Base-by-base conservation (phyloP, 2,888 invertebrate species). In the Mamestra brassicae region DNA sequence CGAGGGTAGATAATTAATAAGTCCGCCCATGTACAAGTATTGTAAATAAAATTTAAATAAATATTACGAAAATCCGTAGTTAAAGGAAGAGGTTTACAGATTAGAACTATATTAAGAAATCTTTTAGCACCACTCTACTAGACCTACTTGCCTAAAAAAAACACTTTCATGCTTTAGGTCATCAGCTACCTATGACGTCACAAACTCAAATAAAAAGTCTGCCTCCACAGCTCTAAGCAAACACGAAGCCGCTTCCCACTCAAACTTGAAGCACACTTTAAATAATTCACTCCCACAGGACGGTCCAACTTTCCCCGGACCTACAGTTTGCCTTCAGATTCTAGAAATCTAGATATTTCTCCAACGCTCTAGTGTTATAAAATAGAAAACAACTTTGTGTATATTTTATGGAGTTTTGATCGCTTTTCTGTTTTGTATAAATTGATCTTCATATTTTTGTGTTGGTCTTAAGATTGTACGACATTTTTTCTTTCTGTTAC, bases 251-350 rank as follows among this genome's bases (percentile, higher is more conserved):
- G n/a, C n/a, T 69, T 34, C 7, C 15, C 68, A 45, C 68, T 45
- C 60, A 34, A 11, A 52, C 75, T 75, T 57, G 36, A 61, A 69
- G 42, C 61, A 45, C 65, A 81, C 60, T 69, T 69, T 76, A 66
- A 66, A 69, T 81, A 76, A 79, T 79, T 79, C 52, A 54, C 65
- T 81, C 47, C 81, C 62, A 57, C 55, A 38, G 47, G 57, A 62
- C 15, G 5, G 4, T 11, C 60, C 26, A 68, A 74, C 58, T 74
- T 26, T 74, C n/a, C 11, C 10, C 55, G 8, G n/a, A 64, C 75
- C 52, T 52, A 74, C 26, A 70, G 34, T 57, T 64, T 45, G 45
- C 34, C 45, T 69, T 62, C 47, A 65, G 47, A 66, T 76, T 66
- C 47, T 47, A 65, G n/a, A 76, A 69, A 69, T 62, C 52, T 62